Base-by-base conservation (phyloP, 2,113 vertebrate species). In the Pseudopodoces humilis region DNA sequence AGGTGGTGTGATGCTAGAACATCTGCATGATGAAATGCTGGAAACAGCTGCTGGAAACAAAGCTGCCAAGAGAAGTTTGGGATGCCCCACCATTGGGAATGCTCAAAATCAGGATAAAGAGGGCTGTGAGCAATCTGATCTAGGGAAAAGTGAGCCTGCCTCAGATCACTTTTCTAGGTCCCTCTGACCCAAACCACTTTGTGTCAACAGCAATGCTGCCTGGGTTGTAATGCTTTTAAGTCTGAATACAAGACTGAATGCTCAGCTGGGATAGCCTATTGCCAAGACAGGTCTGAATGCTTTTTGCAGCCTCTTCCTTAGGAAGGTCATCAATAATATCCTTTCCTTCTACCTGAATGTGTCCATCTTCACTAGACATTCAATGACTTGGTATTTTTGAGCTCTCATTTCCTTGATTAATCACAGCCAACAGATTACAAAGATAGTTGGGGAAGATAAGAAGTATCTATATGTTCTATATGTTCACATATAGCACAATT, bases 401-500 rank as follows among this genome's bases (percentile, higher is more conserved):
- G 35, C 8, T 68, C 56, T 56, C 10, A 25, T 69, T 63, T 83
- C 58, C 49, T 60, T 69, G 10, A 60, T n/a, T 41, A 28, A 17
- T 27, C 41, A 22, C 6, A 22, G 50, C 50, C 37, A 84, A 53
- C 16, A 41, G 62, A 68, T 53, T 56, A n/a, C 37, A 37, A 30
- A 14, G 11, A 23, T 25, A 68, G 49, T 0, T 84, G 41, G 28
- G 65, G 25, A 67, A 72, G 49, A 62, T 23, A 21, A 71, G 25
- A 67, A 74, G 11, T 39, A 39, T 39, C 37, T 39, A 39, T 39
- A 39, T 39, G 37, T 39, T 39, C 37, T 39, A 30, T 33, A 44
- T 1, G 7, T 21, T 52, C 43, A 37, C 23, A 46, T 2, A 23
- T 0, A 79, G 49, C 8, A 76, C 72, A 65, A 49, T 0, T 46